Evolutionary conservation across 2,888 invertebrate species (phyloP).

Genomic region (Saturnia pavonia): DNA sequence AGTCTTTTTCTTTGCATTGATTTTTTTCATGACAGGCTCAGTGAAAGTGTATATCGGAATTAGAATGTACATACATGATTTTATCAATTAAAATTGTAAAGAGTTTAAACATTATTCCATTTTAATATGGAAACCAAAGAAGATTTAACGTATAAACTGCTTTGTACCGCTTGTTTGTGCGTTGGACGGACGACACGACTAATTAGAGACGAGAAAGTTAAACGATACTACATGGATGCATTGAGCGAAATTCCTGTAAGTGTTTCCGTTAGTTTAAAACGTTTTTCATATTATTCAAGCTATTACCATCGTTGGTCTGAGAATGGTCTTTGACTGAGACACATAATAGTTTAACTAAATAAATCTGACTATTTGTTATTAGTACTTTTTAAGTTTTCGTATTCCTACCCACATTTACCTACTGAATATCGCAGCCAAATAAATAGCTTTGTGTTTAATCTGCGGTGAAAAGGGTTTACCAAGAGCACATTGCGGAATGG

Average conservation of each 20-base stretch:
- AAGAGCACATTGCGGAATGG: too few species aligned
- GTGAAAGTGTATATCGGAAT: neutral
- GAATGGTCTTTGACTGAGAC: neutral
- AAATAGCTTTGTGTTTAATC: too few species aligned
- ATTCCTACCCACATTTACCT: too few species aligned
- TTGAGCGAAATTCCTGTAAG: constrained; percentile 67
- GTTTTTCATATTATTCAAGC: neutral
- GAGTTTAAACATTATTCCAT: neutral
- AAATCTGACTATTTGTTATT: too few species aligned
- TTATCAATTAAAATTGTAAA: neutral
- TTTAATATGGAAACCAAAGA: constrained; percentile 48
- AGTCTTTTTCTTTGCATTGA: neutral
- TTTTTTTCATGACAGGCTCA: neutral
- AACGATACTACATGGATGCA: constrained; percentile 54
- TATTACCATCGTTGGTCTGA: too few species aligned
- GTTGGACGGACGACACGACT: constrained; percentile 51
- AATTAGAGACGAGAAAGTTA: constrained; percentile 51
- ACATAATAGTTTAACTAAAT: neutral
- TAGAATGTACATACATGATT: neutral
- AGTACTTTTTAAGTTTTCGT: too few species aligned
- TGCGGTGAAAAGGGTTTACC: too few species aligned
- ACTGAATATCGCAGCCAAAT: too few species aligned
- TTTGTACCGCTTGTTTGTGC: constrained; percentile 67
- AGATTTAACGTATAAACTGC: constrained; percentile 41
- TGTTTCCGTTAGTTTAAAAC: constrained; percentile 20